Conservation (phyloP, 2,888 invertebrate species). For the Amphipyra tragopoginis region DNA sequence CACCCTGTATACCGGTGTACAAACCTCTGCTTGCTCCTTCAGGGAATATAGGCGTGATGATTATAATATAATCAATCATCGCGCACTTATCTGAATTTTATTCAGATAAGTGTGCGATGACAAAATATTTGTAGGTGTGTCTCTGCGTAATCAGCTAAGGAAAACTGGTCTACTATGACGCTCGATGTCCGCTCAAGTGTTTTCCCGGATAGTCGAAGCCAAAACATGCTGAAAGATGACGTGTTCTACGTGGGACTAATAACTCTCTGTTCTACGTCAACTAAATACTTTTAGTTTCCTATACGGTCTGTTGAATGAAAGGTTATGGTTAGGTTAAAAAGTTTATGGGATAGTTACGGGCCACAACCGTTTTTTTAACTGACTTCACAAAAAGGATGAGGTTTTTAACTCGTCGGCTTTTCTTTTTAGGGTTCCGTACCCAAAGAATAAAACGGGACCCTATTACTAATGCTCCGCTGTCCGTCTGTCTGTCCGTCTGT, state of each 20-base stretch:
- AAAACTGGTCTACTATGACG: constrained; percentile 24
- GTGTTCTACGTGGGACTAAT: constrained; percentile 11
- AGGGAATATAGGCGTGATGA: neutral
- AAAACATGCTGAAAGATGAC: constrained; percentile 21
- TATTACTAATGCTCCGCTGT: too few species aligned
- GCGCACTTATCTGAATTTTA: too few species aligned
- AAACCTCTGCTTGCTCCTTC: neutral
- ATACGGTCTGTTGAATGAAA: too few species aligned
- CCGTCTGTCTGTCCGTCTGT: too few species aligned
- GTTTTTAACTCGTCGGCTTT: too few species aligned
- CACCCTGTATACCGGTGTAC: neutral
- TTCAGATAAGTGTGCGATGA: neutral
- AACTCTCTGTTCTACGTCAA: constrained; percentile 5
- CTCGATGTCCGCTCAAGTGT: constrained; percentile 28
- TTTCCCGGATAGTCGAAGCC: constrained; percentile 33
- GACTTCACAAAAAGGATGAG: too few species aligned
- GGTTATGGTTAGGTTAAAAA: too few species aligned
- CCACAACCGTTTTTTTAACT: too few species aligned
- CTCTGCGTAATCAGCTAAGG: constrained; percentile 16
- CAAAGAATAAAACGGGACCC: too few species aligned
- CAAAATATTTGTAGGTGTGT: constrained; percentile 35
- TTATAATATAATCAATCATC: too few species aligned
- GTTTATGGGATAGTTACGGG: too few species aligned
- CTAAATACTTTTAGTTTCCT: neutral
- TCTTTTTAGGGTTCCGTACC: too few species aligned